phyloP scores from a whole-genome alignment of 2,888 invertebrate genomes.

The Pyrocoelia pectoralis region DNA sequence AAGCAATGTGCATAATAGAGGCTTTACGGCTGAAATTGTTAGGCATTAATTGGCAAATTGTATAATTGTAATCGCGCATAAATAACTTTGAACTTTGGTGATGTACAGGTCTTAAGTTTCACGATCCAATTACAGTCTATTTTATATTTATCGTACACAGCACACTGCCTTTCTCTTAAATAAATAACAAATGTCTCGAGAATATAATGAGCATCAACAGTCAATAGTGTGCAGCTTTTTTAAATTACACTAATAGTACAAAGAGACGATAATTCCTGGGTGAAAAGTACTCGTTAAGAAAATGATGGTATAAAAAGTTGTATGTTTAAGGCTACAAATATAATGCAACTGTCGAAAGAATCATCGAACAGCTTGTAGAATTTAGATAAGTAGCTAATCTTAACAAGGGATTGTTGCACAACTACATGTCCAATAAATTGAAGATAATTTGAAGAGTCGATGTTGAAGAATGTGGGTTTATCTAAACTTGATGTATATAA shows the following conservation, averaged over 20 bases:
- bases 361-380: conserved; percentile 15
- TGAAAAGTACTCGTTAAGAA: conserved; percentile 12
- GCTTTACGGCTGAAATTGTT: no score
- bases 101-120: not conserved
- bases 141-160: conserved; percentile 4
- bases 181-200: conserved; percentile 1
- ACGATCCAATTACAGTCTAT: conserved; percentile 4
- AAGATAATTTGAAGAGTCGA: conserved; percentile 23
- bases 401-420: conserved; percentile 23
- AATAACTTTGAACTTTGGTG: conserved; percentile 2
- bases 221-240: not conserved
- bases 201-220: not conserved
- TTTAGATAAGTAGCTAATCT: conserved; percentile 19
- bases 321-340: conserved; percentile 9
- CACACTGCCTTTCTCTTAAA: not conserved
- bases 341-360: conserved; percentile 19
- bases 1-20: no score
- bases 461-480: conserved; percentile 19
- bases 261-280: conserved; percentile 7
- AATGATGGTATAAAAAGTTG: conserved; percentile 7
- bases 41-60: not conserved
- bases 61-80: not conserved
- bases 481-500: conserved; percentile 18
- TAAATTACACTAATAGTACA: conserved; percentile 11
- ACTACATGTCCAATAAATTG: conserved; percentile 20